Conservation (phyloP, 2,797 vertebrate genomes). For the Crypturellus tataupa region DNA sequence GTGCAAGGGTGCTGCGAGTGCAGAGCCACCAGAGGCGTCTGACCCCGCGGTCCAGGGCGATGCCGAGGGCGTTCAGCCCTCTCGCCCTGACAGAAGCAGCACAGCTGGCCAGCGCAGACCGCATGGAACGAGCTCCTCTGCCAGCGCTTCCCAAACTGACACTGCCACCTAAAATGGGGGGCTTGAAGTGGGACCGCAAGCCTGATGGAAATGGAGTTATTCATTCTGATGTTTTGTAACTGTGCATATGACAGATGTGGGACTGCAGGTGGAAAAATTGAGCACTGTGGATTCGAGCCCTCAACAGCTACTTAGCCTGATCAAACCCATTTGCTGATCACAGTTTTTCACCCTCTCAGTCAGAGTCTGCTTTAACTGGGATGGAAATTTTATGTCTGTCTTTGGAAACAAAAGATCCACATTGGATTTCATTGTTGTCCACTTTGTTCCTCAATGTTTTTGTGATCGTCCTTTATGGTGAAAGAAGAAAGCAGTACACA, state of each 20-base stretch:
- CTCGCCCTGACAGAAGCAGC: background rate
- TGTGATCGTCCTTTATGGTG: background rate
- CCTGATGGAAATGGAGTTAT: background rate
- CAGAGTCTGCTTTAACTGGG: background rate
- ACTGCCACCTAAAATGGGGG: rapidly evolving
- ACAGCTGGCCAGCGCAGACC: rapidly evolving
- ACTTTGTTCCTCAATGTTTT: background rate
- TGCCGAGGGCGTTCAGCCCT: too few relatives aligned
- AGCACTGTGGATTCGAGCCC: background rate
- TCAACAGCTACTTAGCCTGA: background rate
- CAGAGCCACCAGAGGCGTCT: too few relatives aligned
- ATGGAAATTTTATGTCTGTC: background rate
- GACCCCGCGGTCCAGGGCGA: too few relatives aligned
- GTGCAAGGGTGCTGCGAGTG: too few relatives aligned
- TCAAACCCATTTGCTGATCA: background rate
- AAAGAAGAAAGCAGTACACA: background rate
- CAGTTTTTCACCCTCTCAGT: background rate
- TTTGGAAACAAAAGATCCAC: background rate
- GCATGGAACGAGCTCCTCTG: rapidly evolving
- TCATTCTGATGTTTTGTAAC: background rate
- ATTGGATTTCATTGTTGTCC: background rate
- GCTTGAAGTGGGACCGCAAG: background rate
- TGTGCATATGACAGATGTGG: background rate
- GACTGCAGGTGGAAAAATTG: background rate
- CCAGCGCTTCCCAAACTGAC: background rate